Percentiles rank a stretch among this genome's conserved stretches.
Conservation (phyloP, 1,140 invertebrate species). For the Panulirus ornatus region DNA sequence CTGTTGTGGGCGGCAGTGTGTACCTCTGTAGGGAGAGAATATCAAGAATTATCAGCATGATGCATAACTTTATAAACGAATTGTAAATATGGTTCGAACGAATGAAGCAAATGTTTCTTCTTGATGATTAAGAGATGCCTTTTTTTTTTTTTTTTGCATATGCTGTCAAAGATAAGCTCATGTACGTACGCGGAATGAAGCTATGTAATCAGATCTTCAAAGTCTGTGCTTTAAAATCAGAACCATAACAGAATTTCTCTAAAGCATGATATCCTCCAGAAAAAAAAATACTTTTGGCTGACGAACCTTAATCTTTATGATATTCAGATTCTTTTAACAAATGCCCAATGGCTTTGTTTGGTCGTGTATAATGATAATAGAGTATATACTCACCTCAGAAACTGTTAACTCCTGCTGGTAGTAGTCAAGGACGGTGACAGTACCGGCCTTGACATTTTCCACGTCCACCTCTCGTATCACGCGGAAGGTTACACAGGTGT, state of each 20-base stretch:
- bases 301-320: not conserved
- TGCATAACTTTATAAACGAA: not conserved
- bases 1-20: slow-evolving; percentile 3
- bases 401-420: slow-evolving; percentile 79
- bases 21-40: slow-evolving; percentile 4
- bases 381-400: slow-evolving; percentile 77
- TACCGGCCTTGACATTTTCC: slow-evolving; percentile 20
- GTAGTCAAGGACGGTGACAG: slow-evolving; percentile 78
- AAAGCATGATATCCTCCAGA: not conserved
- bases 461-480: slow-evolving; percentile 44
- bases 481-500: slow-evolving; percentile 79
- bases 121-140: too few species aligned
- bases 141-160: not conserved
- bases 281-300: not conserved
- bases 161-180: not conserved
- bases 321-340: too few species aligned
- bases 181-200: not conserved
- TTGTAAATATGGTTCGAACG: not conserved
- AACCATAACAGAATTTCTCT: not conserved
- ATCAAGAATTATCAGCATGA: not conserved
- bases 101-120: not conserved
- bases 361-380: too few species aligned
- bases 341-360: too few species aligned
- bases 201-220: not conserved
- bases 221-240: too few species aligned